Base-by-base conservation (phyloP, 2,797 vertebrate species). In the Chrysolophus pictus region DNA sequence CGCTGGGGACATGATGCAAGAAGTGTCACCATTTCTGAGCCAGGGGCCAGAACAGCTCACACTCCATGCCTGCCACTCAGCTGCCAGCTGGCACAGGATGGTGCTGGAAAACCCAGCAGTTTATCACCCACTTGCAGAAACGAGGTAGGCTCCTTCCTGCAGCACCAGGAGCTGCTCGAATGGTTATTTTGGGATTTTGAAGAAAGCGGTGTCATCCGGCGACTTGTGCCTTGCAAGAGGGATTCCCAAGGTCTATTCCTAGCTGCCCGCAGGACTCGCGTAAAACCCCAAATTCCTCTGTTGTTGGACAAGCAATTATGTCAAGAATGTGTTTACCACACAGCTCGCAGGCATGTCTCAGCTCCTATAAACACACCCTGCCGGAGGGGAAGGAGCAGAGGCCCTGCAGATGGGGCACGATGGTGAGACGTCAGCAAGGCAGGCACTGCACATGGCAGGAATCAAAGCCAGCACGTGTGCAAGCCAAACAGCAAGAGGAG, bases 261-360 rank as follows among this genome's bases (percentile, higher is more conserved):
- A 87, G 86, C 78, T 19, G 88, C 58, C 86, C 39, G 77, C 0
- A 7, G 93, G 70, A 90, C 46, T 4, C 1, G 6, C 0, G 35
- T 87, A 95, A 96, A 96, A 71, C 79, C 94, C 92, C 93, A 10
- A 80, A 92, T 93, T 91, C 89, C 41, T 73, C 81, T 33, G 51
- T 0, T 0, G 1, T 42, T 85, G 91, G 88, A 91, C 90, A 39
- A 84, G 84, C 84, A 94, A 42, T 93, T 90, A 94, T 87, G 79
- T 41, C 55, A 94, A 83, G 91, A 91, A 94, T 90, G 93, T 93
- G 86, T 91, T 95, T 91, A 46, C 70, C 82, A 88, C 85, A 59
- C 63, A 53, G 91, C 91, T 96, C 4, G 15, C 79, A 94, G 91
- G 84, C 94, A 95, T 82, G 95, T 91, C 87, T 85, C 78, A 47